These are phyloP conservation scores for Dolichomitus sp. DNA, from an alignment of 2,888 invertebrate species.

Conservation along the genomic window DNA sequence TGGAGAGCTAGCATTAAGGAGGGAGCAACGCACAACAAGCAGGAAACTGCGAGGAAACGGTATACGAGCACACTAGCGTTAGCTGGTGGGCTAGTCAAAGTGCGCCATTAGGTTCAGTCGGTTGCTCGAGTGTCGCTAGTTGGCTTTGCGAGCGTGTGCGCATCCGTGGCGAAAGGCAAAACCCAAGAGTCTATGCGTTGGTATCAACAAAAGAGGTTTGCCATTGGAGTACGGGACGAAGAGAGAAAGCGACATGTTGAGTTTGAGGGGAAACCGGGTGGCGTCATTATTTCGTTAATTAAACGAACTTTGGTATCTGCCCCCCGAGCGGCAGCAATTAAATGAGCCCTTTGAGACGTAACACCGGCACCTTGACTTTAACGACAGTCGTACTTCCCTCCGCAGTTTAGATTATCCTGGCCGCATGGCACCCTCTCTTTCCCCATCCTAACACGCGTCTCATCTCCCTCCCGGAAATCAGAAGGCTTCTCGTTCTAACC, in stretches of 20 bases:
- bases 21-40: background rate
- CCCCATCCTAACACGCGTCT: constrained; percentile 16
- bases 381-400: constrained; percentile 72
- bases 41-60: constrained; percentile 6
- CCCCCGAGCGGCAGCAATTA: constrained; percentile 76
- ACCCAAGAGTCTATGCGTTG: constrained; percentile 15
- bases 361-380: constrained; percentile 77
- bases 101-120: constrained; percentile 54
- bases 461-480: constrained; percentile 10
- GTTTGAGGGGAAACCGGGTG: constrained; percentile 32
- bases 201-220: constrained; percentile 10
- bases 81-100: constrained; percentile 27
- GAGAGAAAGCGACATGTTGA: constrained; percentile 47
- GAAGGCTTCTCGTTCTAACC: constrained; percentile 29
- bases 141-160: constrained; percentile 15
- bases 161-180: constrained; percentile 26
- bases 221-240: constrained; percentile 53
- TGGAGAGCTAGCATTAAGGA: background rate
- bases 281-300: constrained; percentile 82
- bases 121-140: constrained; percentile 36
- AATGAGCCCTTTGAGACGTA: constrained; percentile 78
- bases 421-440: constrained; percentile 44
- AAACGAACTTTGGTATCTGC: constrained; percentile 80
- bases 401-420: constrained; percentile 73
- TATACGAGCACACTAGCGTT: background rate